phyloP scores from a whole-genome alignment of 2,113 vertebrate species.

The Corythornis cristatus region DNA sequence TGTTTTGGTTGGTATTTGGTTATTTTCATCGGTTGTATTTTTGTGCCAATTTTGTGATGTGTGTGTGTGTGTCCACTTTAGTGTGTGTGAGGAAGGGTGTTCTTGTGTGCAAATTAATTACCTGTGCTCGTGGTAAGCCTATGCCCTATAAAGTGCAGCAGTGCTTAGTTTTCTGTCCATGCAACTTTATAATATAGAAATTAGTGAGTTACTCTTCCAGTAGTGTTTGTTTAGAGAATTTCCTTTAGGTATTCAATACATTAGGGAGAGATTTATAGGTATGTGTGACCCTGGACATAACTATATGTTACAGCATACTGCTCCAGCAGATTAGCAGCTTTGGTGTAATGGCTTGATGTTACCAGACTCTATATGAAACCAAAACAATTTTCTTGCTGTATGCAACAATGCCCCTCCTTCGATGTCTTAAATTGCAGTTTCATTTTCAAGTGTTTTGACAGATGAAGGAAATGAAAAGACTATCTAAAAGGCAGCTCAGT shows the following conservation, averaged over 20 bases:
- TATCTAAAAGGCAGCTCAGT: not conserved
- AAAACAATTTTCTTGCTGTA: not conserved
- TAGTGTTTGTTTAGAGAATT: not conserved
- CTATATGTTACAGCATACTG: fast-evolving
- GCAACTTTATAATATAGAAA: not conserved
- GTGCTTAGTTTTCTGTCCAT: not conserved
- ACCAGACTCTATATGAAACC: not conserved
- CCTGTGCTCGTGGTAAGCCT: not conserved
- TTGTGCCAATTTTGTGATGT: not conserved
- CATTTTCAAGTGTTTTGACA: not conserved
- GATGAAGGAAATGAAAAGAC: not conserved
- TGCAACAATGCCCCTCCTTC: not conserved
- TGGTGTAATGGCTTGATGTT: not conserved
- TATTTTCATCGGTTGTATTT: not conserved
- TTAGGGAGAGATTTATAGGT: not conserved
- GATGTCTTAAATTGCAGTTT: not conserved
- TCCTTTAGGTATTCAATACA: not conserved
- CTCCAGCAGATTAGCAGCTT: not conserved
- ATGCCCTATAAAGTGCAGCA: not conserved
- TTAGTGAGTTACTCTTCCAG: not conserved
- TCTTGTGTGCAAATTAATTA: not conserved
- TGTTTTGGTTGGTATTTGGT: not conserved
- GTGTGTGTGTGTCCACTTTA: too few relatives aligned
- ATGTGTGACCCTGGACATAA: not conserved
- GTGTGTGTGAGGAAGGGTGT: too few relatives aligned